Evolutionary conservation across 2,888 invertebrate genomes (phyloP).

Genomic region (Lepetodrilus schrolli): DNA sequence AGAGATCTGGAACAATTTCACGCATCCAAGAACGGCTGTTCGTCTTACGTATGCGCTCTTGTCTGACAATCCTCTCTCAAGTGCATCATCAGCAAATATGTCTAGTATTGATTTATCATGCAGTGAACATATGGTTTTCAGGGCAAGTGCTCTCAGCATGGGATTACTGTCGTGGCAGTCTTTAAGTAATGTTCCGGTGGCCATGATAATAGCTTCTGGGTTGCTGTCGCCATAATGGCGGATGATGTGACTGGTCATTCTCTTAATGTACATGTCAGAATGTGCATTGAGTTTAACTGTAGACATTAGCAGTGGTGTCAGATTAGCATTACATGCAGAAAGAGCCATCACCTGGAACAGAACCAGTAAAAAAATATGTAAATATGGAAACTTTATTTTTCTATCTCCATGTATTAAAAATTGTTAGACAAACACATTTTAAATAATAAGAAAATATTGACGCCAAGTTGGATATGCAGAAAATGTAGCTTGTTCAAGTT

Average conservation of each 20-base stretch:
- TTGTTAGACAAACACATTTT: too few species aligned
- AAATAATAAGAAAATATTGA: too few species aligned
- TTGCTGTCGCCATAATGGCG: slow-evolving; percentile 45
- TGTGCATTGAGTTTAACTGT: slow-evolving; percentile 68
- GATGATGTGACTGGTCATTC: slow-evolving; percentile 62
- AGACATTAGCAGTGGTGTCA: slow-evolving; percentile 56
- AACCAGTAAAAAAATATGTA: slow-evolving; percentile 1
- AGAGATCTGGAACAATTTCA: slow-evolving; percentile 42
- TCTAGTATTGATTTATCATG: slow-evolving; percentile 57
- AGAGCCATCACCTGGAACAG: slow-evolving; percentile 77
- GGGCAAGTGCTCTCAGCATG: slow-evolving; percentile 66
- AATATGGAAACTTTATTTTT: not conserved
- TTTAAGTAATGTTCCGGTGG: slow-evolving; percentile 70
- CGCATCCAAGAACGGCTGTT: slow-evolving; percentile 60
- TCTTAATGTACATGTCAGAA: slow-evolving; percentile 66
- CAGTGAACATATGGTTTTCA: slow-evolving; percentile 64
- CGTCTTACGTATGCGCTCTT: slow-evolving; percentile 70
- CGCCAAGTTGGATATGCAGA: too few species aligned
- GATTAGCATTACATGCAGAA: slow-evolving; percentile 43
- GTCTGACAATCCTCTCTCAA: slow-evolving; percentile 60
- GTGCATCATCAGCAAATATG: slow-evolving; percentile 51
- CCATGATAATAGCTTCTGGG: slow-evolving; percentile 67
- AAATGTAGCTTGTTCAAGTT: too few species aligned
- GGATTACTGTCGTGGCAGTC: slow-evolving; percentile 72
- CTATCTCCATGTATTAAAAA: too few species aligned